Conservation (phyloP, 2,113 vertebrate genomes). For the Lanius ludovicianus region DNA sequence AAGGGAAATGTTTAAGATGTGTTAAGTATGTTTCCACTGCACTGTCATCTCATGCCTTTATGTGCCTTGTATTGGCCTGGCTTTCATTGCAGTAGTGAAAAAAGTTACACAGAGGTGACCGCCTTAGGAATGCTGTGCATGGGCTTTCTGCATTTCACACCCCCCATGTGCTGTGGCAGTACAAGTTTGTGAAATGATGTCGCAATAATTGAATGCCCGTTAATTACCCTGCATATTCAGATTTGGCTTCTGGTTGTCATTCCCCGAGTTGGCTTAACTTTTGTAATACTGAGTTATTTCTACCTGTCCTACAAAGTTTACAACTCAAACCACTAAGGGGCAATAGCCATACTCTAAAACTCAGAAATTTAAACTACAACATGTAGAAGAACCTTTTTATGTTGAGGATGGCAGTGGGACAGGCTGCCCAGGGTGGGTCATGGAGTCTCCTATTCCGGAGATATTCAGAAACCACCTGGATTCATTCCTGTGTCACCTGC, state of each 20-base stretch:
- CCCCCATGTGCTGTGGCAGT: fast-evolving
- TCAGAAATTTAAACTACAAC: background rate
- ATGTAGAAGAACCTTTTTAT: background rate
- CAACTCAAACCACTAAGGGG: background rate
- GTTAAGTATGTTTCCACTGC: background rate
- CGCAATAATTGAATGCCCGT: background rate
- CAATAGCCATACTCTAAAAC: background rate
- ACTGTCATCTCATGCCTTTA: fast-evolving
- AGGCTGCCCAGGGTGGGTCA: background rate
- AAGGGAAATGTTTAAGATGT: background rate
- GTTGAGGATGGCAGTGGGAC: background rate
- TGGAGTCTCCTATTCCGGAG: background rate
- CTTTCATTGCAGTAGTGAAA: fast-evolving
- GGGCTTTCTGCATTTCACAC: background rate
- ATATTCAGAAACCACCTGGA: background rate
- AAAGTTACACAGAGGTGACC: fast-evolving
- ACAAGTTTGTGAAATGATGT: background rate
- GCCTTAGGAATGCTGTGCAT: fast-evolving
- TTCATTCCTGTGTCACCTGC: background rate
- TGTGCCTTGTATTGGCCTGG: fast-evolving
- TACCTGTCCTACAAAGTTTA: fast-evolving
- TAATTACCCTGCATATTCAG: background rate
- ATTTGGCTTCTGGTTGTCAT: background rate
- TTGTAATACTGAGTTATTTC: background rate
- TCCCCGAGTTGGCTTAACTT: background rate